Percentiles rank a stretch among this genome's conserved stretches.
These are phyloP conservation scores for Sorex araneus DNA, from an alignment of 2,113 vertebrate genomes.

Conservation along the genomic window DNA sequence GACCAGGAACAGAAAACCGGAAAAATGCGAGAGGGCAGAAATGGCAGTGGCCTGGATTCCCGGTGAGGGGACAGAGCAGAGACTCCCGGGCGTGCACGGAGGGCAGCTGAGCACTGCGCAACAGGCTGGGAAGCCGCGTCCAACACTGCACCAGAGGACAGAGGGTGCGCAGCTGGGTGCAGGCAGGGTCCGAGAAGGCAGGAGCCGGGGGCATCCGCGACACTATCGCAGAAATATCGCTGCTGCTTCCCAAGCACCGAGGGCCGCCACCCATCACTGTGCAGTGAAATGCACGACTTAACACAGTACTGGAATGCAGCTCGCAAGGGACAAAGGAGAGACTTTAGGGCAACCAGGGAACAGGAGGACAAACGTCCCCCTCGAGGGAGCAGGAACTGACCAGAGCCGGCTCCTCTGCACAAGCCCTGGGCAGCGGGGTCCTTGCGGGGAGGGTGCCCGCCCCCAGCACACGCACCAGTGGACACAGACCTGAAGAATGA, in stretches of 20 bases:
- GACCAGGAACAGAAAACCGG: neutral
- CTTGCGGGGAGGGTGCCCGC: neutral
- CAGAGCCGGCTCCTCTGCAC: neutral
- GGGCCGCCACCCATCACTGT: neutral
- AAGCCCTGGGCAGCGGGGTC: neutral
- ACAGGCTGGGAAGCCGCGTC: neutral
- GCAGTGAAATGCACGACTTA: neutral
- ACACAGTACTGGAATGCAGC: neutral
- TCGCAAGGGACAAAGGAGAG: neutral
- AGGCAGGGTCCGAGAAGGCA: neutral
- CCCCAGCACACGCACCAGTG: neutral
- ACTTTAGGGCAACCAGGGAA: neutral
- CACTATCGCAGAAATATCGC: too few species aligned
- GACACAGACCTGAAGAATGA: neutral
- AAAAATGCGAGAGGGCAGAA: slow-evolving; percentile 1
- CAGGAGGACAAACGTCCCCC: neutral
- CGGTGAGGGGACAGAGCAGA: neutral
- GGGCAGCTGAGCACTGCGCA: neutral
- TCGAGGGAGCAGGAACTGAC: neutral
- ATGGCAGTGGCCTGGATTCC: slow-evolving; percentile 8
- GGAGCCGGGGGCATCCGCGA: neutral
- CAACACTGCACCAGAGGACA: neutral
- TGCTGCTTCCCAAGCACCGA: neutral
- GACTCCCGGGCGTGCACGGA: neutral
- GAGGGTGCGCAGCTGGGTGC: neutral